phyloP scores from a whole-genome alignment of 2,888 invertebrate genomes.

The Calliopum simillimum region DNA sequence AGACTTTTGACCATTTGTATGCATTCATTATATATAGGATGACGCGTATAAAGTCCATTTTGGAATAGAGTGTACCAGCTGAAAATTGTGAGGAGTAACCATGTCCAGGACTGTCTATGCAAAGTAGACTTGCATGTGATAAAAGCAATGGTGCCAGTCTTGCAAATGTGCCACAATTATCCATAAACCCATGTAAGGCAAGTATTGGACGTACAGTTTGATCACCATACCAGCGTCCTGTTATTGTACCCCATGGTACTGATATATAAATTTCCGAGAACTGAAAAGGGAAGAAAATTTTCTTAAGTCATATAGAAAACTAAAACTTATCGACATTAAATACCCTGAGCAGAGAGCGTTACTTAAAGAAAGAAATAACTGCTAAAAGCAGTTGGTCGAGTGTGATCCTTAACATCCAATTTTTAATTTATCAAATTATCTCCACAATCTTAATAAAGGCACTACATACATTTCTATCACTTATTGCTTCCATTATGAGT shows the following conservation, averaged over 20 bases:
- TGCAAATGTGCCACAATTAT: slow-evolving; percentile 82
- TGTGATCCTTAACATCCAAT: no score
- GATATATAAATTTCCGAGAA: slow-evolving; percentile 75
- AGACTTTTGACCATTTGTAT: slow-evolving; percentile 77
- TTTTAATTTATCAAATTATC: no score
- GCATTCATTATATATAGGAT: slow-evolving; percentile 72
- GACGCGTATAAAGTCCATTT: slow-evolving; percentile 66
- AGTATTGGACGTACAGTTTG: slow-evolving; percentile 74
- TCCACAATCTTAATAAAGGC: no score
- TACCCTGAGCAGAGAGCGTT: no score
- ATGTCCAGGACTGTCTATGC: slow-evolving; percentile 79
- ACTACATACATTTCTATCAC: no score
- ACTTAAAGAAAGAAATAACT: no score
- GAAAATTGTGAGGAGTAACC: slow-evolving; percentile 78
- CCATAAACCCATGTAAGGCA: slow-evolving; percentile 82
- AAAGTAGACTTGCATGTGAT: slow-evolving; percentile 69
- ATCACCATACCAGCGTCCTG: slow-evolving; percentile 79
- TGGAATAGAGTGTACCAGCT: slow-evolving; percentile 69
- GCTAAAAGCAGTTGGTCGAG: no score
- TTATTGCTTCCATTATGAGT: no score
- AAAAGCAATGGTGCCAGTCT: slow-evolving; percentile 73
- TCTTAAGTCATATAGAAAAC: no score
- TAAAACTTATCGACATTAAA: no score
- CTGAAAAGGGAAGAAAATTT: slow-evolving; percentile 50
- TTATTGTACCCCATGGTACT: slow-evolving; percentile 77